These are phyloP conservation scores for Microcebus tavaratra DNA, from an alignment of 2,113 vertebrate species.

Conservation along the genomic window DNA sequence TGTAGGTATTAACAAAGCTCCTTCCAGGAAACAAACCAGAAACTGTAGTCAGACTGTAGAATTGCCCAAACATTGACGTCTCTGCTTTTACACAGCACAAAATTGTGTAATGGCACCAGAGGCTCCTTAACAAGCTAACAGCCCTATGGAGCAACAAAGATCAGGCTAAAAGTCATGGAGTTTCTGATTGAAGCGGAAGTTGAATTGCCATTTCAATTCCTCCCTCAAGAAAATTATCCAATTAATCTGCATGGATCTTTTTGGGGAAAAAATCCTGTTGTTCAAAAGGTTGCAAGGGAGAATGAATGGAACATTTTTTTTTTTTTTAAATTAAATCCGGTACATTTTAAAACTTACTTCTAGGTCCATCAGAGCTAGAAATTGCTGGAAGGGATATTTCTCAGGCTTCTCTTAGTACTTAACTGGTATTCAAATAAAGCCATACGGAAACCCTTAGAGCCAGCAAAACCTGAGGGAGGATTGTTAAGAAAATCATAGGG, in stretches of 20 bases:
- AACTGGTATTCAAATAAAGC: not conserved
- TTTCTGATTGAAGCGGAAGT: conserved; percentile 34
- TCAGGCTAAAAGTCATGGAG: not conserved
- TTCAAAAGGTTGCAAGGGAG: conserved; percentile 6
- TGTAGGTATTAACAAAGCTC: conserved; percentile 39
- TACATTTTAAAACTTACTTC: not conserved
- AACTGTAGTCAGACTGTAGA: conserved; percentile 22
- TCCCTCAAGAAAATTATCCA: conserved; percentile 38
- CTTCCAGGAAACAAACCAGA: conserved; percentile 59
- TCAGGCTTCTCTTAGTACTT: not conserved
- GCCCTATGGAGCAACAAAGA: not conserved
- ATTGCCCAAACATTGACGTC: conserved; percentile 49
- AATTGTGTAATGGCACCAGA: conserved; percentile 45
- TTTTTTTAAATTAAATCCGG: not conserved
- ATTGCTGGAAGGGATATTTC: not conserved
- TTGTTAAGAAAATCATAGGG: not conserved
- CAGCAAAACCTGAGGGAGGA: not conserved
- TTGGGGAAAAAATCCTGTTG: not conserved
- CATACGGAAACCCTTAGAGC: not conserved
- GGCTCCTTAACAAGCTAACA: conserved; percentile 9
- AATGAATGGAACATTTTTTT: not conserved
- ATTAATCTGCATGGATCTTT: conserved; percentile 34
- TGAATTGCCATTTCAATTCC: conserved; percentile 38
- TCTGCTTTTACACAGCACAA: conserved; percentile 55
- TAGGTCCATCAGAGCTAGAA: not conserved